Conservation (phyloP, 2,113 vertebrate genomes). For the Vulpes vulpes region DNA sequence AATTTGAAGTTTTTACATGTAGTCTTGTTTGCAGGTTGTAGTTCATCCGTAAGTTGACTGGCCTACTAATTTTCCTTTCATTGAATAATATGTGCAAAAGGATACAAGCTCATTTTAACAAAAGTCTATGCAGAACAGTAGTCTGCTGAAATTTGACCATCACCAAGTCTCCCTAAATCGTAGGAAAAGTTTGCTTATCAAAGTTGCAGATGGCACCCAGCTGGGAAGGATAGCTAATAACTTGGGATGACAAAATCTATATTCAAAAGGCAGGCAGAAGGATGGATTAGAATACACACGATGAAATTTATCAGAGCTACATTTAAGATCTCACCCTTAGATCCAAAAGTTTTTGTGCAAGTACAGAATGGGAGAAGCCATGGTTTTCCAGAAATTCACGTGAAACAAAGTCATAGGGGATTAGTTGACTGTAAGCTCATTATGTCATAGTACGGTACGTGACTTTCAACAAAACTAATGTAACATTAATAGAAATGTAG, state of each 20-base stretch:
- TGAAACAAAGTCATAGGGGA: slow-evolving; percentile 68
- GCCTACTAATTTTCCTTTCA: slow-evolving; percentile 58
- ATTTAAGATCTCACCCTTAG: slow-evolving; percentile 20
- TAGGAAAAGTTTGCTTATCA: slow-evolving; percentile 54
- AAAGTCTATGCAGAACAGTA: slow-evolving; percentile 55
- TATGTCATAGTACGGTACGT: slow-evolving; percentile 69
- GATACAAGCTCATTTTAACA: slow-evolving; percentile 59
- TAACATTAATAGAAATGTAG: slow-evolving; percentile 69
- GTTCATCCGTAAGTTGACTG: neutral
- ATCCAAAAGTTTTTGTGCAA: slow-evolving; percentile 52
- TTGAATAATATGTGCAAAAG: slow-evolving; percentile 52
- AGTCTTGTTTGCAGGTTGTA: slow-evolving; percentile 21
- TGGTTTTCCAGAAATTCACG: slow-evolving; percentile 57
- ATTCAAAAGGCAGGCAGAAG: slow-evolving; percentile 69
- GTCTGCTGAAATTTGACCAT: slow-evolving; percentile 61
- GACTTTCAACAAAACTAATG: slow-evolving; percentile 73
- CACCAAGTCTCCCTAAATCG: slow-evolving; percentile 51
- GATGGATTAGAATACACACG: neutral
- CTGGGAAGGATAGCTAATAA: slow-evolving; percentile 55
- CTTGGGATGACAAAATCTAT: slow-evolving; percentile 45
- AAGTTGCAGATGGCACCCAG: slow-evolving; percentile 57
- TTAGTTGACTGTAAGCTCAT: slow-evolving; percentile 69
- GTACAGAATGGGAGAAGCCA: neutral
- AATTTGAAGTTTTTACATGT: neutral
- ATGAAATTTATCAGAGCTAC: slow-evolving; percentile 45